Evolutionary conservation across 2,113 vertebrate species (phyloP), one percentile per base, ranked within the genome.

Genomic region (Epinephelus cyanopodus): DNA sequence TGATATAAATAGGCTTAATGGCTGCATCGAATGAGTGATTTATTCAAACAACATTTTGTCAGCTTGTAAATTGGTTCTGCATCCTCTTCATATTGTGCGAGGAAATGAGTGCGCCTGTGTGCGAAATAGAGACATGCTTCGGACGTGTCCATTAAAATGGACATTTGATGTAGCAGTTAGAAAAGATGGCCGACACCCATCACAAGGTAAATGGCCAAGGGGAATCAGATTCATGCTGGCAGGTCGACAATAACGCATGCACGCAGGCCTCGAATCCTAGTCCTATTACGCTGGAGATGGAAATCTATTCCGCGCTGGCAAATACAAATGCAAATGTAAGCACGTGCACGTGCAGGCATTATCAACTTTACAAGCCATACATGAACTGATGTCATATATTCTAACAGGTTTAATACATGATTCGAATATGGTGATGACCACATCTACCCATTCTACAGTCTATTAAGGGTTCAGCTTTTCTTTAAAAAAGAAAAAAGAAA

Each of bases 51-150:
- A 81, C 45, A 50, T 63, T 61, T 62, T 87, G 77, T 39, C 82
- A 65, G 75, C 50, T 72, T 65, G 57, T 61, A 77, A 83, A 85
- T 77, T 75, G 82, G 64, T 75, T 85, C 48, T 52, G 25, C 5
- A 57, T 74, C 53, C 27, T 70, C 42, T 81, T 74, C n/a, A 25
- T 10, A 21, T 37, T 56, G 18, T 71, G 25, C 21, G 5, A 58
- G 33, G 15, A 50, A 64, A 70, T 29, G 64, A 56, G 64, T 10
- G 19, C 0, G 0, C 23, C 8, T 56, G 50, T 45, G 42, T 73
- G 52, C 2, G 11, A 50, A 60, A 37, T 42, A 33, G 47, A 77
- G 45, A 64, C n/a, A 64, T 39, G 27, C 39, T 25, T 42, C 45
- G 21, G 21, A 45, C 62, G 76, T 29, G 62, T 45, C 2, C 45